Evolutionary conservation across 2,888 invertebrate genomes (phyloP).

Genomic region (Xestia c-nigrum): DNA sequence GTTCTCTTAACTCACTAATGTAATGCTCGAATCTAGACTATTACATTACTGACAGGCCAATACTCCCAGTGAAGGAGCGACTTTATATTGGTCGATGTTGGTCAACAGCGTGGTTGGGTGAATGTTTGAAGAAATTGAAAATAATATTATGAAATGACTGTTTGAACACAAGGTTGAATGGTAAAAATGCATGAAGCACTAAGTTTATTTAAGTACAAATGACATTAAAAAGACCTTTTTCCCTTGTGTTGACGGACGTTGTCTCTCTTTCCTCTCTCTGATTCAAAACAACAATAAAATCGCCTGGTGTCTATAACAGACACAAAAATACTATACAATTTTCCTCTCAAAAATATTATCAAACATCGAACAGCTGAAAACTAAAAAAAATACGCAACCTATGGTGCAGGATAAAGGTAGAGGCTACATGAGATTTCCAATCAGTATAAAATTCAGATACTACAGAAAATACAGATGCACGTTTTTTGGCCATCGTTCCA

Average conservation of each 20-base stretch:
- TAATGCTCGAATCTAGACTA: neutral
- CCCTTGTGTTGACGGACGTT: no score
- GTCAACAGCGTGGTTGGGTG: neutral
- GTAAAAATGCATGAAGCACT: neutral
- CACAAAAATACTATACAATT: neutral
- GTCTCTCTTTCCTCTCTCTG: neutral
- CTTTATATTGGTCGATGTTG: neutral
- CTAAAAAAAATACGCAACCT: conserved; percentile 19
- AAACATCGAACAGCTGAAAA: neutral
- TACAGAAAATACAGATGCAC: conserved; percentile 42
- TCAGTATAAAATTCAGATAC: conserved; percentile 57
- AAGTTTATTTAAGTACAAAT: neutral
- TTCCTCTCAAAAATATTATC: conserved; percentile 16
- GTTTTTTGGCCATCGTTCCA: conserved; percentile 45
- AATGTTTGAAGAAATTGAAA: neutral
- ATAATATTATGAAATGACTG: neutral
- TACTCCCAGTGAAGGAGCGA: neutral
- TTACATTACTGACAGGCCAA: neutral
- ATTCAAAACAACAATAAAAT: neutral
- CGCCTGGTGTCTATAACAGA: neutral
- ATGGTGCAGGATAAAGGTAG: neutral
- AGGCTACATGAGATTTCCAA: conserved; percentile 43
- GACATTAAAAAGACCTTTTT: neutral
- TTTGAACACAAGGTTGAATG: neutral
- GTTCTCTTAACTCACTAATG: neutral